phyloP scores from a whole-genome alignment of 2,113 vertebrate species.

The Falco punctatus region DNA sequence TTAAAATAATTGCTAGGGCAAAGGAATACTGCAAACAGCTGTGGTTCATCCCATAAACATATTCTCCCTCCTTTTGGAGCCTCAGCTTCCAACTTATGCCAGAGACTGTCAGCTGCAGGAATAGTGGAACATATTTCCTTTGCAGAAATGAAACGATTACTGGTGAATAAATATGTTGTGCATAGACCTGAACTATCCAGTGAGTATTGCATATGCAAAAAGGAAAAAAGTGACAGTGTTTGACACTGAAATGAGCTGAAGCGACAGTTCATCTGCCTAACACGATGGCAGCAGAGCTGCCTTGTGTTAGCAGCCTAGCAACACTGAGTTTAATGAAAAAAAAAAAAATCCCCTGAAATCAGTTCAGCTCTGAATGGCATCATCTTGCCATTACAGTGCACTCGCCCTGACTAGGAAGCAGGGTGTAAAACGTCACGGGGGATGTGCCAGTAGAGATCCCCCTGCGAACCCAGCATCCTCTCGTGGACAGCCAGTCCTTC shows the following conservation, averaged over 20 bases:
- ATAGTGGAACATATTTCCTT: conserved; percentile 10
- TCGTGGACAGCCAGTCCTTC: rapidly evolving
- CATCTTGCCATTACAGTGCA: rapidly evolving
- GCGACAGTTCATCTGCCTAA: neutral
- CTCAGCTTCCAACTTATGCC: conserved; percentile 16
- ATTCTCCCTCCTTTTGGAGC: conserved; percentile 42
- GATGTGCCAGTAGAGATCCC: neutral
- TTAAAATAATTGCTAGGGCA: conserved; percentile 56
- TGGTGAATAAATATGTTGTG: conserved; percentile 38
- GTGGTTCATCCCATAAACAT: conserved; percentile 37
- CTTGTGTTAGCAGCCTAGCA: conserved; percentile 3
- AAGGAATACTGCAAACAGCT: conserved; percentile 48
- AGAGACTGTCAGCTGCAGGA: conserved; percentile 49
- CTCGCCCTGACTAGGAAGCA: neutral
- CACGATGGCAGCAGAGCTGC: neutral
- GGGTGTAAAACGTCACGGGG: rapidly evolving
- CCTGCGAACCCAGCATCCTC: rapidly evolving
- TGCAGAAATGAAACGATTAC: conserved; percentile 23
- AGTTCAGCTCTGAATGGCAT: neutral
- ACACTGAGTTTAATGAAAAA: neutral
- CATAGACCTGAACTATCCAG: conserved; percentile 15
- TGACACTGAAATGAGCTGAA: conserved; percentile 2
- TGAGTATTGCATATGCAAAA: neutral
- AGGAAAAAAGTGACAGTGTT: neutral
- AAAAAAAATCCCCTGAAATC: neutral